Evolutionary conservation across 2,797 vertebrate species (phyloP).

Genomic region (Manis pentadactyla): DNA sequence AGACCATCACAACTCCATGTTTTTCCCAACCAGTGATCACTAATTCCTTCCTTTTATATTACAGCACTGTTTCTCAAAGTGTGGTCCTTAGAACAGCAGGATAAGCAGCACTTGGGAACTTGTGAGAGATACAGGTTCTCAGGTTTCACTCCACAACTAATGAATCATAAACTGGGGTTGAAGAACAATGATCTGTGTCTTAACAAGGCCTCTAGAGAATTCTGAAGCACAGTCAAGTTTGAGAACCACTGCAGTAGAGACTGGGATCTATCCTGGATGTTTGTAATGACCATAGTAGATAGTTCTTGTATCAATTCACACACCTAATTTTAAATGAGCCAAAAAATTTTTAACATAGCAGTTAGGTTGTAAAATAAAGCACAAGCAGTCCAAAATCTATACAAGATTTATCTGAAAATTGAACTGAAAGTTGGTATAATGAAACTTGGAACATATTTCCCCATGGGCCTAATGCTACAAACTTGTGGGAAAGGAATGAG

Average conservation of each 20-base stretch:
- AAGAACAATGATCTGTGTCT: background rate
- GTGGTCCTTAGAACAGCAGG: background rate
- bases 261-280: background rate
- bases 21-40: background rate
- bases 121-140: background rate
- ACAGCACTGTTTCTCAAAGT: background rate
- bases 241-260: background rate
- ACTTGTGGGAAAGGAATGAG: conserved; percentile 31
- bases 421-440: conserved; percentile 51
- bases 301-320: background rate
- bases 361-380: conserved; percentile 19
- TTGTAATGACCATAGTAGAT: background rate
- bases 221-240: background rate
- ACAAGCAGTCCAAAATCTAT: conserved; percentile 11
- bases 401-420: conserved; percentile 24
- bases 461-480: background rate
- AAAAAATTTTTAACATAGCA: background rate
- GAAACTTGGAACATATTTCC: conserved; percentile 33
- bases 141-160: background rate
- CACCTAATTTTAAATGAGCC: conserved; percentile 24
- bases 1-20: background rate
- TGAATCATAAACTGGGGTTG: background rate
- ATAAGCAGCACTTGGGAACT: background rate
- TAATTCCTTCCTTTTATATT: background rate
- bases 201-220: background rate